Evolutionary conservation across 2,888 invertebrate genomes (phyloP), one percentile per base, ranked within the genome.

Genomic region (Mythimna albipuncta): DNA sequence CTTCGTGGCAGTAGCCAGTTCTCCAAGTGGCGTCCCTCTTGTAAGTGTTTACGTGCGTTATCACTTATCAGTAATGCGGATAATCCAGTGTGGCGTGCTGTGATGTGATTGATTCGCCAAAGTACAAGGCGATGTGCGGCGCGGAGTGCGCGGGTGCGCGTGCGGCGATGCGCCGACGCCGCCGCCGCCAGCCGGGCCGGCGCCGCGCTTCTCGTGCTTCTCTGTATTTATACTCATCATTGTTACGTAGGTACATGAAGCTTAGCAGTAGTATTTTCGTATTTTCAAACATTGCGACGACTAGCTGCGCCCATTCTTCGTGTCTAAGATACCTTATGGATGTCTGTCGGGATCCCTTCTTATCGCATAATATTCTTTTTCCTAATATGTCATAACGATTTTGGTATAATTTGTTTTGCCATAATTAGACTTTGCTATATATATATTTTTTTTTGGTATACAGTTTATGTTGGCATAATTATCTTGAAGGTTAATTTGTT

Each of bases 31-130:
- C 57, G n/a, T n/a, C 50, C 19, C 32, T 35, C 13, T 38, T 47
- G n/a, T 54, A 35, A 16, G 16, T 57, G 64, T 66, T 63, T 61
- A 61, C 38, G n/a, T 38, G 19, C 62, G 83, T 59, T 83, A 83
- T 52, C 50, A 52, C n/a, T 7, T n/a, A 52, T 79, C 79, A 84
- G 63, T 47, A 66, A 35, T 59, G 65, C 68, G 79, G 65, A 83
- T 80, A 79, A 80, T 73, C 63, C 59, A 63, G 64, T 79, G 68
- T 73, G 55, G 59, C 84, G 65, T 41, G 69, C 54, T 55, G 52
- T 44, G 69, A 81, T 81, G 52, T 44, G 69, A 81, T 81, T 79
- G 84, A 80, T 74, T 83, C 44, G 64, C 44, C 72, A 21, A 62
- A 78, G 66, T 21, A 54, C 19, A 26, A 44, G n/a, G 52, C 11